phyloP scores from a whole-genome alignment of 2,113 vertebrate species.

The Egretta garzetta region DNA sequence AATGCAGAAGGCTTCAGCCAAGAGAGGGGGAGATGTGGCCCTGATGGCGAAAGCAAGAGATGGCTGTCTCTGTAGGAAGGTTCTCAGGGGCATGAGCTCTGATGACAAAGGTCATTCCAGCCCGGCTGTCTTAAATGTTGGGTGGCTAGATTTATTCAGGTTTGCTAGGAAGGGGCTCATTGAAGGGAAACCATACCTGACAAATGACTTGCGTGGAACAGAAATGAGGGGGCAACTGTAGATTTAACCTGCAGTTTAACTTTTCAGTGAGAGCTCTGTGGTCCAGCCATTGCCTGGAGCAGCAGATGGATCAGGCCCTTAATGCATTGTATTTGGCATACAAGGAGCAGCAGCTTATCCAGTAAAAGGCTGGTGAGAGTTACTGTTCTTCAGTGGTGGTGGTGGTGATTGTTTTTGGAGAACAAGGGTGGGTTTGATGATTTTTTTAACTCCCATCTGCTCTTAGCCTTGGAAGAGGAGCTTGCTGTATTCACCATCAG shows the following conservation, averaged over 20 bases:
- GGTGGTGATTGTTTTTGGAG: not conserved
- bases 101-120: not conserved
- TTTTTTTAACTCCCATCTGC: not conserved
- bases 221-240: not conserved
- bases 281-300: not conserved
- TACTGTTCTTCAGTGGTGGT: not conserved
- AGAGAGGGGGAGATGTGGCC: not conserved
- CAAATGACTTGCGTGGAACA: not conserved
- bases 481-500: not conserved
- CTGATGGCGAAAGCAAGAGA: not conserved
- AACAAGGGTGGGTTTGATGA: not conserved
- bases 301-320: not conserved
- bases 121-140: not conserved
- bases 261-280: not conserved
- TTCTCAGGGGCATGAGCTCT: not conserved
- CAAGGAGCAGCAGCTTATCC: not conserved
- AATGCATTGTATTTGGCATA: not conserved
- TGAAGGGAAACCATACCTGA: not conserved
- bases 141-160: not conserved
- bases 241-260: not conserved
- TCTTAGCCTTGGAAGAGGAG: not conserved
- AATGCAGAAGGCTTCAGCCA: not conserved
- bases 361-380: not conserved
- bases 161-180: not conserved
- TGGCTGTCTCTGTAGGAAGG: not conserved